Evolutionary conservation across 2,797 vertebrate genomes (phyloP).

Genomic region (Micromesistius poutassou): DNA sequence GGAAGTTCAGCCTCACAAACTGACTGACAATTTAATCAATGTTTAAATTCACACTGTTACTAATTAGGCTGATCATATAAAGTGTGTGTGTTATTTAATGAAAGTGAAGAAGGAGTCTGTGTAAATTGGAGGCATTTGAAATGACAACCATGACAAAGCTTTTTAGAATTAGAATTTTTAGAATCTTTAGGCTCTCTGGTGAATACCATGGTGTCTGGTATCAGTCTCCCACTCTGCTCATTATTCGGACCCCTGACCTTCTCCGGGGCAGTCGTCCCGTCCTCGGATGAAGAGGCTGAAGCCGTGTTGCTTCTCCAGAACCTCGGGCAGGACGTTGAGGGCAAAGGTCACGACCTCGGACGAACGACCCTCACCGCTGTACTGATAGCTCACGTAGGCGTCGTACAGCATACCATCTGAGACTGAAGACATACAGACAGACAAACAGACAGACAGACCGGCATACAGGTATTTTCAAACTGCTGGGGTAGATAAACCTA

Average conservation of each 20-base stretch:
- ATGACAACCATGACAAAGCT: too few species aligned
- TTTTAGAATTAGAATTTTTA: too few species aligned
- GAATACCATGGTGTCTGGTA: neutral
- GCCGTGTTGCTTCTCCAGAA: conserved; percentile 66
- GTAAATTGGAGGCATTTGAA: too few species aligned
- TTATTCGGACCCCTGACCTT: conserved; percentile 57
- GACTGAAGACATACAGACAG: conserved; percentile 21
- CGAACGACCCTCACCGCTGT: conserved; percentile 1
- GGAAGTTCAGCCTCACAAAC: too few species aligned
- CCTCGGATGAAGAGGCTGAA: conserved; percentile 70
- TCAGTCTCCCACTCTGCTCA: neutral
- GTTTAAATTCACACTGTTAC: too few species aligned
- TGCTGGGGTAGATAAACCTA: too few species aligned
- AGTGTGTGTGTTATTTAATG: neutral
- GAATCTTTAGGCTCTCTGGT: too few species aligned
- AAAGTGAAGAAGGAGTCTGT: too few species aligned
- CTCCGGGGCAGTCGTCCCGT: conserved; percentile 70
- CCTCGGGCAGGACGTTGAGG: conserved; percentile 55
- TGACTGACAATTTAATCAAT: too few species aligned
- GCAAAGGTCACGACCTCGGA: conserved; percentile 40
- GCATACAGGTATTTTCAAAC: neutral
- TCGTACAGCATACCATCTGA: conserved; percentile 69
- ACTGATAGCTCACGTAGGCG: conserved; percentile 68
- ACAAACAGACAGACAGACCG: neutral
- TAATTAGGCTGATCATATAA: too few species aligned